Base-by-base conservation (phyloP, 2,113 vertebrate species). In the Platycercus adscitus region DNA sequence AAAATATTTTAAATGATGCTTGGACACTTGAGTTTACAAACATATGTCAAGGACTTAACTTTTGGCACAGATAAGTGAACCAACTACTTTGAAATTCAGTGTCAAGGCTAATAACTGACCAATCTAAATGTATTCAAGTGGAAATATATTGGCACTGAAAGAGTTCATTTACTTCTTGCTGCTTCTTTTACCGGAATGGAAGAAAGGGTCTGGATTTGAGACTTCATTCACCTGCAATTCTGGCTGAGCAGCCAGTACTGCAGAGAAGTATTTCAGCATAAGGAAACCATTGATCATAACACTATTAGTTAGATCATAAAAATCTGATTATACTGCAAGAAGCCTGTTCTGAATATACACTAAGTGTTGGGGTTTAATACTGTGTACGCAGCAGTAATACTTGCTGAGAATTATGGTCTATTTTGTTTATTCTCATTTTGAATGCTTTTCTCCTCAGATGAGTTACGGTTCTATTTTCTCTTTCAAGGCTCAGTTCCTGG, bases 401-500 rank as follows among this genome's bases (percentile, higher is more conserved):
- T 89, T 9, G 3, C 65, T 64, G 49, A 86, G 70, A 88, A 90
- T 80, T 91, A 88, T 25, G 26, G 64, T 66, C 78, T 70, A 65
- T 17, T 93, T 89, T 47, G 52, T 83, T 91, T 88, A 76, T 41
- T 24, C 26, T 64, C 10, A 1, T 79, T 93, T 80, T 88, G 81
- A 89, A 96, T 71, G 65, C 29, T 85, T 76, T 89, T 82, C 44
- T 89, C 26, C 35, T 82, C 61, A 85, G 31, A 89, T 76, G 66
- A 90, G 73, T 86, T 90, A 91, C 6, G 37, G 63, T 44, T 85
- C 50, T 64, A 61, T 82, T 86, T 93, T 87, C 47, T 80, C 31
- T 88, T 91, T 56, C 56, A 87, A 85, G 78, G 46, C 39, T 87
- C 69, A 43, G 43, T 87, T 94, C 88, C 78, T 93, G 91, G 66